Conservation (phyloP, 2,888 invertebrate species). For the Ormyrus thymus region DNA sequence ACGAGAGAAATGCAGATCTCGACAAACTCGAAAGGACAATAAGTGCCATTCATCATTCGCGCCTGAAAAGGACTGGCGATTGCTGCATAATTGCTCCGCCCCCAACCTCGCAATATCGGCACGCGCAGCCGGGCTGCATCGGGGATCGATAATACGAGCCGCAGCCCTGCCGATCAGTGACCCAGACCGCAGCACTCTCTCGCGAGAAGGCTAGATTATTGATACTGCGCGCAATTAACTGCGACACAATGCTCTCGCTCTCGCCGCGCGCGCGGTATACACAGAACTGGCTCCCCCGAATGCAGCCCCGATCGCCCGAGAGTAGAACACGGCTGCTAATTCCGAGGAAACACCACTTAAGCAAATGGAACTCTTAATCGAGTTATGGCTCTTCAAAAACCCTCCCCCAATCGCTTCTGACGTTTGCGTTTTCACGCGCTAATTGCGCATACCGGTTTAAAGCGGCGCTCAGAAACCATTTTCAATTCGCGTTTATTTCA, state of each 20-base stretch:
- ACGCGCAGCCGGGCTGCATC: not conserved
- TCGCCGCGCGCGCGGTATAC: not conserved
- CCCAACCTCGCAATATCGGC: not conserved
- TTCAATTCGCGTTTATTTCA: no score
- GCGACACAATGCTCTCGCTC: constrained; percentile 26
- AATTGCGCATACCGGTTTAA: no score
- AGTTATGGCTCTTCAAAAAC: no score
- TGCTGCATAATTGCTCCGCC: constrained; percentile 12
- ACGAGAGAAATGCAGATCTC: constrained; percentile 35
- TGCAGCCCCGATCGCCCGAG: constrained; percentile 26
- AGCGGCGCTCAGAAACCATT: no score
- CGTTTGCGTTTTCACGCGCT: no score
- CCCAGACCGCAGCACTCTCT: constrained; percentile 21
- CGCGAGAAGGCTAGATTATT: constrained; percentile 44
- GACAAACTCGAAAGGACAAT: not conserved
- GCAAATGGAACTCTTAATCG: no score
- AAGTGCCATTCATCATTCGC: constrained; percentile 7
- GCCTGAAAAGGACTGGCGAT: not conserved
- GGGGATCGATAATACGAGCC: constrained; percentile 14
- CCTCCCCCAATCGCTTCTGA: no score
- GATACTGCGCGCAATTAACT: constrained; percentile 47
- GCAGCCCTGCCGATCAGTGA: constrained; percentile 19
- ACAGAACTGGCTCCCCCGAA: not conserved
- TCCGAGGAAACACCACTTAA: no score
- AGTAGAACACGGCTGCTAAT: no score